Conservation (phyloP, 2,797 vertebrate species). For the Meda fulgida region DNA sequence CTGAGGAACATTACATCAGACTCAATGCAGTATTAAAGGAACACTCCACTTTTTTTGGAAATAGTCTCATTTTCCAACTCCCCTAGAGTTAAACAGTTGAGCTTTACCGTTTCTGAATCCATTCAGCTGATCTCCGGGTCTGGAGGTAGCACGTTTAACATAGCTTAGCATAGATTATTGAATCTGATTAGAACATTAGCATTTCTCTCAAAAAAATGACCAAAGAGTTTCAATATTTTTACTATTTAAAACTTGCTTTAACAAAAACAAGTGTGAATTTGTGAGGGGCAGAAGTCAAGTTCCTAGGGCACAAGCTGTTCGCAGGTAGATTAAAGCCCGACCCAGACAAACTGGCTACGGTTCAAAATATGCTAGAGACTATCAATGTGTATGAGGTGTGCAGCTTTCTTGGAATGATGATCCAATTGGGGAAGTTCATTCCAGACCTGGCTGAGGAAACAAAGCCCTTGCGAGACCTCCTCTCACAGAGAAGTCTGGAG, state of each 20-base stretch:
- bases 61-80: no score
- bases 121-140: no score
- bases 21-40: neutral
- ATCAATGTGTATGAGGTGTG: neutral
- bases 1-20: neutral
- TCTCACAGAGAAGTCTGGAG: neutral
- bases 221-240: no score
- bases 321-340: neutral
- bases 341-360: neutral
- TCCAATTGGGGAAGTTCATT: constrained; percentile 1
- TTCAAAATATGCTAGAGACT: constrained; percentile 3
- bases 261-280: neutral
- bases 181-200: no score
- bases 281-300: neutral
- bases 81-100: no score
- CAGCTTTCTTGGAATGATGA: constrained; percentile 15
- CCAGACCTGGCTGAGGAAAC: neutral
- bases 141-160: no score
- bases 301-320: neutral
- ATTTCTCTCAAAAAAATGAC: no score
- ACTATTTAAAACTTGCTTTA: no score
- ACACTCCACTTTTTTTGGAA: no score
- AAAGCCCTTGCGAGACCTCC: neutral
- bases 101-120: no score
- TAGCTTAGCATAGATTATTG: no score